Base-by-base conservation (phyloP, 2,888 invertebrate genomes). In the Dolomedes plantarius region DNA sequence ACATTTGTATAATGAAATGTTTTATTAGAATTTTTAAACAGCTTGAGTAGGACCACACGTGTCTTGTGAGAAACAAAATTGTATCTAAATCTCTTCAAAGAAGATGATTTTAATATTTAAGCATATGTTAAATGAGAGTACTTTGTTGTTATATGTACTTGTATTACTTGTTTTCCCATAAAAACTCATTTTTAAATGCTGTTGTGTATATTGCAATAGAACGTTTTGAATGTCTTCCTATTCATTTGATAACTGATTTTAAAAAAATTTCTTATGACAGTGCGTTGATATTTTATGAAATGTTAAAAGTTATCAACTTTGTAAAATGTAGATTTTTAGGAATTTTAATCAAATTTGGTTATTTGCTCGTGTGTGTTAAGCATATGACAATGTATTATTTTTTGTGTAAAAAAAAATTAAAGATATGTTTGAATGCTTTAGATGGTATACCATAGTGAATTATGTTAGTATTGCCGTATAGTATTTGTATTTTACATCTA, bases 141-240 rank as follows among this genome's bases (percentile, higher is more conserved):
- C 23, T 56, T 56, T 56, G 23, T 56, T 56, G 56, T 56, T 56
- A 56, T 19, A 46, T 65, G 65, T 65, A 65, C 19, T 31, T 65
- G n/a, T 23, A 5, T 56, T 19, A 23, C 23, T 23, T 56, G 23
- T 56, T 56, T 56, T 16, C 23, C n/a, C 16, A 2, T 16, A 16
- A 46, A n/a, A 46, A 23, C 7, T 23, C 5, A 56, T 56, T 56
- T 23, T 56, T 3, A 56, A 13, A 46, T 64, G 28, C 27, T 64
- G 28, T 27, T 64, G 27, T 56, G 1, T 23, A 56, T n/a, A 56
- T n/a, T 65, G 65, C 65, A 65, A 16, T 65, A 65, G 65, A 65
- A 32, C 32, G 65, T 65, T 65, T 16, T 29, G 64, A 64, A 64
- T 64, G 64, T 5, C n/a, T n/a, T n/a, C n/a, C n/a, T n/a, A n/a